A percentile compares a stretch with the other conserved stretches of the same genome.
These are phyloP conservation scores for Sylvicola cinctus DNA, from an alignment of 2,888 invertebrate species.

Conservation along the genomic window DNA sequence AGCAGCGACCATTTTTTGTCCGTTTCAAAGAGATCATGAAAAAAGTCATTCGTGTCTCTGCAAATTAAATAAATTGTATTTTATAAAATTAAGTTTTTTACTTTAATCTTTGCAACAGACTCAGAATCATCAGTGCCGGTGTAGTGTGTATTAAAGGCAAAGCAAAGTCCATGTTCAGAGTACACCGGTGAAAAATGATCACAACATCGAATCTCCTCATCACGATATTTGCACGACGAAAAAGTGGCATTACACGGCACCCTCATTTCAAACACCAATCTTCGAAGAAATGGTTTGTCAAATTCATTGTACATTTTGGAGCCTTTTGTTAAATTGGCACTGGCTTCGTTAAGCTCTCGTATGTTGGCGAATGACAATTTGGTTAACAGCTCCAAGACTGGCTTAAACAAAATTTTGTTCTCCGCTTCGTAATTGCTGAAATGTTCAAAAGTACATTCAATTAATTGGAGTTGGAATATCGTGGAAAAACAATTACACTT, in stretches of 20 bases:
- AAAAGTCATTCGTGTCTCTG: slow-evolving; percentile 5
- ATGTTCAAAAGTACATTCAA: too few relatives aligned
- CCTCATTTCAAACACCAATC: too few relatives aligned
- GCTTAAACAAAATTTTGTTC: slow-evolving; percentile 12
- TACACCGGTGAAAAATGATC: slow-evolving; percentile 43
- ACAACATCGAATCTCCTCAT: slow-evolving; percentile 42
- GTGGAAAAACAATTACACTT: too few relatives aligned
- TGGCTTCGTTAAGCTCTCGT: too few relatives aligned
- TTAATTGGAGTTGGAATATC: too few relatives aligned
- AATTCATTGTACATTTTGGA: too few relatives aligned
- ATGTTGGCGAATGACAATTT: slow-evolving; percentile 24
- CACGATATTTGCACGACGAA: slow-evolving; percentile 42
- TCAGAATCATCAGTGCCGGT: slow-evolving; percentile 11
- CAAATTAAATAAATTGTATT: neutral
- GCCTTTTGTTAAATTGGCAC: too few relatives aligned
- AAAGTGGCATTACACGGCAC: slow-evolving; percentile 28
- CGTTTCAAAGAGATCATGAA: slow-evolving; percentile 24
- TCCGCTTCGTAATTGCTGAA: slow-evolving; percentile 6
- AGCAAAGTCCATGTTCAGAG: slow-evolving; percentile 56
- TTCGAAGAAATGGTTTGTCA: too few relatives aligned
- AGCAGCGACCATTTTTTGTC: slow-evolving; percentile 25
- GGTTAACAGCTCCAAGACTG: slow-evolving; percentile 23
- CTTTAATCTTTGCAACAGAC: slow-evolving; percentile 12
- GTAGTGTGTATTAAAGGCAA: slow-evolving; percentile 34
- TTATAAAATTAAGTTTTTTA: neutral